Evolutionary conservation across 2,113 vertebrate species (phyloP).

Genomic region (Siniperca knerii): DNA sequence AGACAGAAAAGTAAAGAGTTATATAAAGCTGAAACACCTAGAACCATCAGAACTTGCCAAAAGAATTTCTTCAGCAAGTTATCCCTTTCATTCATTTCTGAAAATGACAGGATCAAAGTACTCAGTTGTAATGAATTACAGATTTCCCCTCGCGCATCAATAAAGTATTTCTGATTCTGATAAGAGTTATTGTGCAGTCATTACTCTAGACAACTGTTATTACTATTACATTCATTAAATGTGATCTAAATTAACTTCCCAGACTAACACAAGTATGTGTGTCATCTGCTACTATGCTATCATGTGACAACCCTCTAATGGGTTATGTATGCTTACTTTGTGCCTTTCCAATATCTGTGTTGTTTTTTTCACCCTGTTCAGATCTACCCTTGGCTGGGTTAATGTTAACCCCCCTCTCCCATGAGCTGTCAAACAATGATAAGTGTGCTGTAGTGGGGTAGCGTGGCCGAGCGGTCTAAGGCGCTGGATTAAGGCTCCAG

Average conservation of each 20-base stretch:
- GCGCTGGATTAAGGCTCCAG: conserved; percentile 89
- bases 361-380: not conserved
- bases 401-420: conserved; percentile 39
- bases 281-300: not conserved
- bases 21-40: too few relatives aligned
- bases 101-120: too few relatives aligned
- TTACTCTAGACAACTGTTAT: too few relatives aligned
- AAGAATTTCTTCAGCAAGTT: too few relatives aligned
- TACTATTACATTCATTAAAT: too few relatives aligned
- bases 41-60: too few relatives aligned
- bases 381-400: not conserved
- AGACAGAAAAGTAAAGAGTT: too few relatives aligned
- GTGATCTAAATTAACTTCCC: not conserved
- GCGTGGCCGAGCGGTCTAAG: conserved; percentile 96
- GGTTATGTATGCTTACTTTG: conserved; percentile 1
- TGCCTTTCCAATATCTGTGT: not conserved
- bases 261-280: not conserved
- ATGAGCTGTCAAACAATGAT: conserved; percentile 86
- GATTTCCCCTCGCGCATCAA: too few relatives aligned
- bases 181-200: too few relatives aligned
- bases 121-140: too few relatives aligned
- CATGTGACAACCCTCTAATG: not conserved
- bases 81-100: too few relatives aligned
- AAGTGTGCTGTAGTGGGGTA: conserved; percentile 47
- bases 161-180: not conserved